These are phyloP conservation scores for Pseudomyrmex sp. DNA, from an alignment of 1,140 invertebrate genomes.

Conservation along the genomic window DNA sequence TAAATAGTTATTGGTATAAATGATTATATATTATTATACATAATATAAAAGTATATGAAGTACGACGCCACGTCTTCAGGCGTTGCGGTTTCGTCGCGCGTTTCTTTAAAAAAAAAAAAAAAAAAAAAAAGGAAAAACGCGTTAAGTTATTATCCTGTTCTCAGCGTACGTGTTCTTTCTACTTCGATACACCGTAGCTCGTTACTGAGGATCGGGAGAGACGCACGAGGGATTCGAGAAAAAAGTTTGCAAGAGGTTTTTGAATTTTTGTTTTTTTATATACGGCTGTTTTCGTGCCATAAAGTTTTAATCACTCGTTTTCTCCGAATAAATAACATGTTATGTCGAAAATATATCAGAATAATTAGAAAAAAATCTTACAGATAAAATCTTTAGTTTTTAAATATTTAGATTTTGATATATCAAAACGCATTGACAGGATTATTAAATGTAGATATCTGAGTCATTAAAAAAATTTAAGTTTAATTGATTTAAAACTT, in stretches of 20 bases:
- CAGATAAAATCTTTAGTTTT: no score
- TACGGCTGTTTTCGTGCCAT: no score
- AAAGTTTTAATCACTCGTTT: no score
- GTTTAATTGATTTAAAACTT: no score
- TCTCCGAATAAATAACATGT: no score
- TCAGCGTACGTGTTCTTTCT: constrained; percentile 7
- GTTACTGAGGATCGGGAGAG: constrained; percentile 11
- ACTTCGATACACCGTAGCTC: not conserved
- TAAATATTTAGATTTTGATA: no score
- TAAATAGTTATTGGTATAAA: constrained; percentile 77
- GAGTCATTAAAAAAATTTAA: no score
- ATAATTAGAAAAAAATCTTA: no score
- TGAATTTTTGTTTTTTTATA: no score
- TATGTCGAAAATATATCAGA: no score
- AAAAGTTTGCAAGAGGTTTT: not conserved
- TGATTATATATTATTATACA: constrained; percentile 50
- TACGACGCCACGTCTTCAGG: constrained; percentile 16
- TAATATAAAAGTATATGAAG: constrained; percentile 24
- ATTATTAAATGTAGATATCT: no score
- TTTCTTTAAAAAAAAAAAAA: constrained; percentile 6
- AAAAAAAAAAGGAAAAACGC: not conserved
- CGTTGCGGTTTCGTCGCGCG: constrained; percentile 47
- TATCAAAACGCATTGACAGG: no score
- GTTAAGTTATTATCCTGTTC: constrained; percentile 40
- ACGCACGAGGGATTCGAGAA: not conserved